Percentiles rank a stretch among this genome's conserved stretches.
Evolutionary conservation across 2,888 invertebrate genomes (phyloP).

Genomic region (Saturnia pavonia): DNA sequence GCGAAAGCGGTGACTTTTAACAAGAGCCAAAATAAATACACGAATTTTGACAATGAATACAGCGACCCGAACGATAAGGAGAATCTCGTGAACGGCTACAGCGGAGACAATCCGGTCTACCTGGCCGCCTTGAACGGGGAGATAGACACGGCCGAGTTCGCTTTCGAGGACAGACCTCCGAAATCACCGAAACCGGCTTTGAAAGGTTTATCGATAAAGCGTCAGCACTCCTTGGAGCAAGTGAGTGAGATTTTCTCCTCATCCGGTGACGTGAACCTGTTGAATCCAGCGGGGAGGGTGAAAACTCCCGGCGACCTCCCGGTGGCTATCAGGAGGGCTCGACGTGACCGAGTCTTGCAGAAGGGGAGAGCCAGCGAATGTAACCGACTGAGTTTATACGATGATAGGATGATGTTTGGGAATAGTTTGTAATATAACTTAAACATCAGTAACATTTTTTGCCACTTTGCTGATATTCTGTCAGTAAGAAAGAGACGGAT

Average conservation of each 20-base stretch:
- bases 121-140: slow-evolving; percentile 71
- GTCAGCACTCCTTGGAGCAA: slow-evolving; percentile 88
- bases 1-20: slow-evolving; percentile 63
- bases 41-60: slow-evolving; percentile 73
- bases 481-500: too few relatives aligned
- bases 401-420: slow-evolving; percentile 93
- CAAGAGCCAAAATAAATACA: slow-evolving; percentile 69
- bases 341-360: slow-evolving; percentile 83
- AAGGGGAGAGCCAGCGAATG: slow-evolving; percentile 73
- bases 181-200: slow-evolving; percentile 58
- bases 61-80: slow-evolving; percentile 76
- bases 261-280: slow-evolving; percentile 84
- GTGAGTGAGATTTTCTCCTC: slow-evolving; percentile 89
- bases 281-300: slow-evolving; percentile 88
- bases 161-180: slow-evolving; percentile 51
- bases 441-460: neutral
- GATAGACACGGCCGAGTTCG: slow-evolving; percentile 54
- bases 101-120: slow-evolving; percentile 73
- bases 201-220: slow-evolving; percentile 63
- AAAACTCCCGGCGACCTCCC: slow-evolving; percentile 93
- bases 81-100: slow-evolving; percentile 61
- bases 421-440: slow-evolving; percentile 61
- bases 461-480: too few relatives aligned
- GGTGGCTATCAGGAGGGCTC: slow-evolving; percentile 87
- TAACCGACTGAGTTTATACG: slow-evolving; percentile 91